A percentile compares a stretch with the other conserved stretches of the same genome.
Conservation (phyloP, 2,888 invertebrate genomes). For the Clivina fossor region DNA sequence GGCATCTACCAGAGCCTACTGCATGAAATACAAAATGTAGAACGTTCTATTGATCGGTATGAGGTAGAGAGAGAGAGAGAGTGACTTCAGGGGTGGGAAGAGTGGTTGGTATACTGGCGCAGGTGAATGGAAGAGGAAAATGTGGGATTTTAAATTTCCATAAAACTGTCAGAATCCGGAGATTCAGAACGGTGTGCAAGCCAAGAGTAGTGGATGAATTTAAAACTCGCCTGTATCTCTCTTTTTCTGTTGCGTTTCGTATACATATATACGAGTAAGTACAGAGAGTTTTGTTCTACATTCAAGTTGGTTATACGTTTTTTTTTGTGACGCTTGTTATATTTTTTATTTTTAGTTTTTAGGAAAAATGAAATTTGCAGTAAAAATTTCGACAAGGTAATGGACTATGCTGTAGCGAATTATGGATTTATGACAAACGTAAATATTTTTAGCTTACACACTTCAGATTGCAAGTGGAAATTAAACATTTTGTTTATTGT, state of each 20-base stretch:
- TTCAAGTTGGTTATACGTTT: no score
- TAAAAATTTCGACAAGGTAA: no score
- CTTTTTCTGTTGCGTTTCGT: not conserved
- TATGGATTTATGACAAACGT: not conserved
- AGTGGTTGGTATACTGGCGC: conserved; percentile 11
- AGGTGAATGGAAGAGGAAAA: conserved; percentile 28
- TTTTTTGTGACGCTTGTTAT: no score
- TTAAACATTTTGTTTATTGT: no score
- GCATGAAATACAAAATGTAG: conserved; percentile 13
- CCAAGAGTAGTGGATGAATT: conserved; percentile 27
- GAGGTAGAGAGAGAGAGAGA: not conserved
- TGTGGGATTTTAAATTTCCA: conserved; percentile 50
- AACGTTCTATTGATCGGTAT: conserved; percentile 27
- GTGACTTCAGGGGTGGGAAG: not conserved
- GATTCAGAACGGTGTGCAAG: conserved; percentile 44
- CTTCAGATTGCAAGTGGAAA: no score
- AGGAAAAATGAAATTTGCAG: no score
- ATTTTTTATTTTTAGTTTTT: no score
- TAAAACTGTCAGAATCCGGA: conserved; percentile 49
- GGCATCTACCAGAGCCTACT: no score
- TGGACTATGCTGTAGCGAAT: not conserved
- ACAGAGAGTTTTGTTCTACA: no score
- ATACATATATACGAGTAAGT: not conserved
- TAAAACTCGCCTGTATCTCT: conserved; percentile 6
- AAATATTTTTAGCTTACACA: no score